Evolutionary conservation across 2,797 vertebrate genomes (phyloP).

Genomic region (Lycodopsis pacificus): DNA sequence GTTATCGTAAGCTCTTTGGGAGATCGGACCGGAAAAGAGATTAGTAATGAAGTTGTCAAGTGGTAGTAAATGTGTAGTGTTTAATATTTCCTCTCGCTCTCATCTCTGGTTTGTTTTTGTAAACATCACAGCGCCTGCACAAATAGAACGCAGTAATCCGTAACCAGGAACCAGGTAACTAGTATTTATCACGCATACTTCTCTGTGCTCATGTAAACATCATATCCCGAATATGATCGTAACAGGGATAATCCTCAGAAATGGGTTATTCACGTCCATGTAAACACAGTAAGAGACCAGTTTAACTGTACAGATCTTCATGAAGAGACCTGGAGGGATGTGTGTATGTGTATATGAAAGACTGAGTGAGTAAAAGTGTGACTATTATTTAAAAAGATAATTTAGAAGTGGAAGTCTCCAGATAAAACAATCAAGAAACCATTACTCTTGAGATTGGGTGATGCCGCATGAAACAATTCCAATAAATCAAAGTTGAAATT

Average conservation of each 20-base stretch:
- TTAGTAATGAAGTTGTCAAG: neutral
- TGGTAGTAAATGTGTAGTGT: neutral
- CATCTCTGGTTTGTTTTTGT: neutral
- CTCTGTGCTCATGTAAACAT: neutral
- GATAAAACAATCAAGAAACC: neutral
- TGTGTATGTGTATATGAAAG: neutral
- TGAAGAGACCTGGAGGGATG: neutral
- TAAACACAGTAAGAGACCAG: neutral
- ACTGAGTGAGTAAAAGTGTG: neutral
- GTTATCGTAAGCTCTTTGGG: no score
- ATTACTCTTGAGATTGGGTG: neutral
- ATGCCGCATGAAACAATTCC: neutral
- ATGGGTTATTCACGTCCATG: neutral
- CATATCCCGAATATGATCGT: neutral
- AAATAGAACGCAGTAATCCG: no score
- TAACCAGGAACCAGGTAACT: no score
- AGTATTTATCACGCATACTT: no score
- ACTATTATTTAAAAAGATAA: neutral
- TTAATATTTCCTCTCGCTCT: neutral
- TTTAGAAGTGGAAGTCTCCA: neutral
- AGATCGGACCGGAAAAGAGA: neutral
- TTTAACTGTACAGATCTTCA: constrained; percentile 40
- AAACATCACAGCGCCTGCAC: neutral
- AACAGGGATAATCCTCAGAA: neutral
- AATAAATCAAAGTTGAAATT: neutral